A percentile compares a stretch with the other conserved stretches of the same genome.
Evolutionary conservation across 2,797 vertebrate species (phyloP).

Genomic region (Sebastes wilsoni): DNA sequence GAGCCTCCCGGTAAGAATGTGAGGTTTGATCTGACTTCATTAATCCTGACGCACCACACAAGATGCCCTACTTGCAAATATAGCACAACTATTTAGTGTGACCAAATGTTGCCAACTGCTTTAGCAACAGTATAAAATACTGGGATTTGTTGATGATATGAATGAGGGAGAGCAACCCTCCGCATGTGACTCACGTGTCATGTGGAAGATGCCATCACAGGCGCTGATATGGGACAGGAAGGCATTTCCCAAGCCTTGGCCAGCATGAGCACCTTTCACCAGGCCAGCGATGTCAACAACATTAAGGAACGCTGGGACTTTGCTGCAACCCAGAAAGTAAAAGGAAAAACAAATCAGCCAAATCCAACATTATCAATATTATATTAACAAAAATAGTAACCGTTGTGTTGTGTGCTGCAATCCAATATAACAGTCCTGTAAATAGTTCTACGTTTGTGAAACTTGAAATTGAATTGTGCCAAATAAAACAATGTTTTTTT

Average conservation of each 20-base stretch:
- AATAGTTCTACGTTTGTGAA: neutral
- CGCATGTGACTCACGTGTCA: conserved; percentile 88
- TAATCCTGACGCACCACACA: conserved; percentile 33
- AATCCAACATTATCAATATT: neutral
- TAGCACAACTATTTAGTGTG: neutral
- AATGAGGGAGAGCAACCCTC: neutral
- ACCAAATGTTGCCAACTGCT: neutral
- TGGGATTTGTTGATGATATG: neutral
- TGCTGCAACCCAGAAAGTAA: conserved; percentile 81
- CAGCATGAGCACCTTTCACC: conserved; percentile 94
- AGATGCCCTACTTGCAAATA: conserved; percentile 25
- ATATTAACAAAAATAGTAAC: neutral
- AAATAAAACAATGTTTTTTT: neutral
- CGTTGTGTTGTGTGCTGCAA: neutral
- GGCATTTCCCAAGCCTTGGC: conserved; percentile 95
- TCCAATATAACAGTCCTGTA: neutral
- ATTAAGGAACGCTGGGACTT: conserved; percentile 94
- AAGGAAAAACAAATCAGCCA: neutral
- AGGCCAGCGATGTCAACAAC: conserved; percentile 97
- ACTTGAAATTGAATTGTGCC: neutral
- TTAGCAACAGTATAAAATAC: neutral
- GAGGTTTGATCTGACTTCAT: conserved; percentile 57
- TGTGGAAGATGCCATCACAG: conserved; percentile 94
- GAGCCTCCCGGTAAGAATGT: conserved; percentile 53
- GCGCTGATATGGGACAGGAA: conserved; percentile 97